phyloP scores from a whole-genome alignment of 2,113 vertebrate genomes.

The Sciurus niger region DNA sequence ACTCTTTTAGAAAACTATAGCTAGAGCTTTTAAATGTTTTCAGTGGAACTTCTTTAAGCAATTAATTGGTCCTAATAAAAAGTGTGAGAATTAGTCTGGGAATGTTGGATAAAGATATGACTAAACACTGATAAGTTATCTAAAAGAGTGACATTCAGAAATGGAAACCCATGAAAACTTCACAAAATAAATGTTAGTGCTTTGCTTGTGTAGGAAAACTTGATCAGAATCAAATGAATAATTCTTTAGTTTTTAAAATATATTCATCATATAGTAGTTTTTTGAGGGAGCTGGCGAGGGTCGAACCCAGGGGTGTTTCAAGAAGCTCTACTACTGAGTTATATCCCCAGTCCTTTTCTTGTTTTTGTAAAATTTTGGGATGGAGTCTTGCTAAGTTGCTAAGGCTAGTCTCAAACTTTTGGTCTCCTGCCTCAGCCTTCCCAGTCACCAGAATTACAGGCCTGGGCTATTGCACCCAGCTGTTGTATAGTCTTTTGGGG shows the following conservation, averaged over 20 bases:
- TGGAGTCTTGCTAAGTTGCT: too few relatives aligned
- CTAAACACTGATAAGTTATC: slow-evolving; percentile 43
- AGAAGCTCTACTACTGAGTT: too few relatives aligned
- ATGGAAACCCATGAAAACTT: slow-evolving; percentile 20
- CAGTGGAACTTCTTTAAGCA: slow-evolving; percentile 24
- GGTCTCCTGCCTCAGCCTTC: too few relatives aligned
- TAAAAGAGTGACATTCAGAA: slow-evolving; percentile 45
- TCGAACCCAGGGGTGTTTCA: too few relatives aligned
- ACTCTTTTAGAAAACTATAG: not conserved
- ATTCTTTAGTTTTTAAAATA: not conserved
- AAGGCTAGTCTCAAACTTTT: too few relatives aligned
- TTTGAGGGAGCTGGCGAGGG: too few relatives aligned
- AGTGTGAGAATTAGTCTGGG: slow-evolving; percentile 63
- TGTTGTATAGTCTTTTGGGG: not conserved
- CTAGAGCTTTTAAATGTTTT: slow-evolving; percentile 40
- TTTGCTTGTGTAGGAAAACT: slow-evolving; percentile 13
- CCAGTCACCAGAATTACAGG: too few relatives aligned
- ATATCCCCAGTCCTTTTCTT: too few relatives aligned
- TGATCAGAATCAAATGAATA: not conserved
- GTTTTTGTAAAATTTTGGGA: too few relatives aligned
- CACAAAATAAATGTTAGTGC: not conserved
- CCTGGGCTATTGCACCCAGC: too few relatives aligned
- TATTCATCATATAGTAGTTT: not conserved
- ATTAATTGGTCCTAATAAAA: slow-evolving; percentile 22
- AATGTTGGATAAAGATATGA: slow-evolving; percentile 12